Base-by-base conservation (phyloP, 2,888 invertebrate genomes). In the Sinodicranocentrus sp. region DNA sequence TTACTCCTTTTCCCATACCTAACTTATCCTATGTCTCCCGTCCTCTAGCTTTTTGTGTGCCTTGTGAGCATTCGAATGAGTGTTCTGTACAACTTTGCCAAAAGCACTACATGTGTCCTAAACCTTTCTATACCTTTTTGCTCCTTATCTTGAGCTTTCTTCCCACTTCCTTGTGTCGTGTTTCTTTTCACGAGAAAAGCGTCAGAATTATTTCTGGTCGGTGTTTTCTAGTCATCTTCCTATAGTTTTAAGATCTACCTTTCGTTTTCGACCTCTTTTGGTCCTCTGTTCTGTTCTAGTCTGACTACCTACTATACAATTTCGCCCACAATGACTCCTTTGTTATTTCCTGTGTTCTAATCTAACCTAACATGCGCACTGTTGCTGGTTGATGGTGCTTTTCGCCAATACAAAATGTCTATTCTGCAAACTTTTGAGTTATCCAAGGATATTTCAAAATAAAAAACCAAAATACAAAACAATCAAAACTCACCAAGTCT, bases 351-450 rank as follows among this genome's bases (percentile, higher is more conserved):
- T 57, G 54, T 77, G 63, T 76, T 76, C 65, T 33, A 25, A 13
- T 63, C 65, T 65, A 21, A 39, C 26, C 10, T 65, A 33, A 33
- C 26, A 63, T 76, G 65, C 23, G 70, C 70, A 61, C 70, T 70
- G 61, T 78, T 78, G 78, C 78, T 70, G 78, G 78, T 17, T 70
- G 26, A 78, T 78, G 61, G 78, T 78, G 78, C 78, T 54, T 26
- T 25, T 3, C 19, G 2, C 63, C 2, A n/a, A 15, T 39, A 33
- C n/a, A 33, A 33, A 26, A 33, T 28, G 8, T 3, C 61, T 28
- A 15, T 59, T 63, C 33, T n/a, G 17, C 33, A 63, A 33, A 33
- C n/a, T n/a, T 25, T 59, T 23, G 26, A 13, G 1, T 2, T 23
- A 25, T 59, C 25, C 59, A 59, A 23, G 25, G 59, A 63, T 63